Evolutionary conservation across 2,888 invertebrate genomes (phyloP).

Genomic region (Falcaria lacertinaria): DNA sequence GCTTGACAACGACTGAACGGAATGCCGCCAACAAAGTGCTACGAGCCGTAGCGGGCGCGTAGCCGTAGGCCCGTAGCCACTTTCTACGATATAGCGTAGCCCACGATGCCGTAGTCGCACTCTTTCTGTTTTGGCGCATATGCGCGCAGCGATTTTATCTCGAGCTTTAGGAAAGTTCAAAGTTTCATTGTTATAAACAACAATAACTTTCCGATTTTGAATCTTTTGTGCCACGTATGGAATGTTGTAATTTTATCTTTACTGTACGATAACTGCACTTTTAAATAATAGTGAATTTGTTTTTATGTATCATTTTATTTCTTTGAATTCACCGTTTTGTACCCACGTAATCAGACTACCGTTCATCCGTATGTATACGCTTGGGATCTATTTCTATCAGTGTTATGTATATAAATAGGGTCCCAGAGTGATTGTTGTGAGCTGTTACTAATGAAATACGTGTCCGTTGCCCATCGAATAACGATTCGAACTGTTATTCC

Average conservation of each 20-base stretch:
- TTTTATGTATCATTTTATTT: too few relatives aligned
- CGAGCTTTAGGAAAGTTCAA: too few relatives aligned
- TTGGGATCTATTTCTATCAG: not conserved
- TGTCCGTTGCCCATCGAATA: constrained; percentile 29
- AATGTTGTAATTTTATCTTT: too few relatives aligned
- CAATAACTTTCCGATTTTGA: not conserved
- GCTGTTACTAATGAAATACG: constrained; percentile 54
- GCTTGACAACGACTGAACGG: constrained; percentile 36
- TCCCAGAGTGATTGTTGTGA: constrained; percentile 18
- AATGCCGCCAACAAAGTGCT: constrained; percentile 1
- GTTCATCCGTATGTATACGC: not conserved
- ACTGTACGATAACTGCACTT: too few relatives aligned
- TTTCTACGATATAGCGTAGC: constrained; percentile 14
- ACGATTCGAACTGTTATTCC: not conserved
- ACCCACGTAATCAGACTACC: too few relatives aligned
- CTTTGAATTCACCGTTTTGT: too few relatives aligned
- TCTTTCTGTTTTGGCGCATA: constrained; percentile 23
- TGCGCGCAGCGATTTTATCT: constrained; percentile 13
- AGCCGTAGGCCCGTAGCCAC: not conserved
- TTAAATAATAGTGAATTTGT: too few relatives aligned
- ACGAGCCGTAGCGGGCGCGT: constrained; percentile 7
- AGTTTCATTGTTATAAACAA: not conserved
- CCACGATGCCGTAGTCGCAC: constrained; percentile 21
- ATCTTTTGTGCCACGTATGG: too few relatives aligned
- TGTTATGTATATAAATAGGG: not conserved